Percentiles rank a stretch among this genome's conserved stretches.
Conservation (phyloP, 2,888 invertebrate species). For the Chironomus riparius region DNA sequence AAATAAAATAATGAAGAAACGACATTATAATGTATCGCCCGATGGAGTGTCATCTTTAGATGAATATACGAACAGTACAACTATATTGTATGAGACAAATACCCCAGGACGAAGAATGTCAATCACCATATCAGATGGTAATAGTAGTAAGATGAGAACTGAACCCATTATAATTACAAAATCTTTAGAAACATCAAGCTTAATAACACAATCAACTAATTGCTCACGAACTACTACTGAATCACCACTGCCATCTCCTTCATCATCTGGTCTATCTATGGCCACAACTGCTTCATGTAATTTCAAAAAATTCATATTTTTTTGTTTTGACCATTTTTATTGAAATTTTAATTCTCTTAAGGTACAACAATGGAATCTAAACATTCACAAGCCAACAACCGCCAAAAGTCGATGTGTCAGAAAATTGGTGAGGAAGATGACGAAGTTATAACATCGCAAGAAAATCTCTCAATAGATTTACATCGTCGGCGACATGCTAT, state of each 20-base stretch:
- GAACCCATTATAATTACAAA: not conserved
- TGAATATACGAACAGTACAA: constrained; percentile 5
- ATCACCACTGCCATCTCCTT: constrained; percentile 5
- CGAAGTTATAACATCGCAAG: constrained; percentile 3
- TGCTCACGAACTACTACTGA: constrained; percentile 6
- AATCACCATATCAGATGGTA: constrained; percentile 14
- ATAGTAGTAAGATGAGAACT: constrained; percentile 12
- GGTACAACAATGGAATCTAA: constrained; percentile 16
- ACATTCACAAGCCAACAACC: not conserved
- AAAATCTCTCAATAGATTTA: constrained; percentile 4
- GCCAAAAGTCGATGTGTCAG: not conserved
- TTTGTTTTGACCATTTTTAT: not conserved
- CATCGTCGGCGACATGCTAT: constrained; percentile 39
- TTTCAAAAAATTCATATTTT: not conserved
- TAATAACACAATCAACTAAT: constrained; percentile 13
- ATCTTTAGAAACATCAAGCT: constrained; percentile 7
- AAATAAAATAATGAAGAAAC: constrained; percentile 6
- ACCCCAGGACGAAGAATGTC: constrained; percentile 17
- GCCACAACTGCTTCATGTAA: constrained; percentile 12
- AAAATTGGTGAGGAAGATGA: constrained; percentile 9
- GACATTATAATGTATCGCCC: constrained; percentile 18
- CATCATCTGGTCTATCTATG: not conserved
- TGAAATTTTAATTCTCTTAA: not conserved
- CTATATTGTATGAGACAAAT: constrained; percentile 14
- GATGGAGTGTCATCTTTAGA: constrained; percentile 18